Evolutionary conservation across 2,113 vertebrate species (phyloP), one percentile per base, ranked within the genome.

Genomic region (Rallus limicola): DNA sequence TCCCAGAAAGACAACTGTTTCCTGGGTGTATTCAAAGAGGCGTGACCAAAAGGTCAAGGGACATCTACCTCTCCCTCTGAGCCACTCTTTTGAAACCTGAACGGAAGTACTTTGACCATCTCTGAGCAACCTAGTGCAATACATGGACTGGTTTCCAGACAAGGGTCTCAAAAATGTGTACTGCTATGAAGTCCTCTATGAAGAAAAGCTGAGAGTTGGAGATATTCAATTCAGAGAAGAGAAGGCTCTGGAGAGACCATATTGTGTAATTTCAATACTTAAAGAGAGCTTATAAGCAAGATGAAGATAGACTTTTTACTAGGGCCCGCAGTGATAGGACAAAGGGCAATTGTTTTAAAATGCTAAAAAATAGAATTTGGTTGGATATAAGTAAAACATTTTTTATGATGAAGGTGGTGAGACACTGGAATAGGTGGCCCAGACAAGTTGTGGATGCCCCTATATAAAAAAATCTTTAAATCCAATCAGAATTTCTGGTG

Each of bases 41-140:
- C 3, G 12, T 25, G 50, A 25, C 24, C 50, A 52, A 25, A 24
- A 52, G 26, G 11, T 14, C 0, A 0, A 60, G 13, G 4, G 7
- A 33, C 18, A 7, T 17, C 11, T 36, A 65, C 25, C 59, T 67
- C 3, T 1, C 29, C 5, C 50, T 52, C 50, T 52, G 25, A 13
- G 64, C 50, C 3, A 5, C 40, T 36, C 52, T 20, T 2, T 3
- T 17, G 26, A 69, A 26, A 38, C 17, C 50, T 5, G 6, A 20
- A 4, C 10, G 46, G 28, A 2, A 85, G 20, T 28, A 9, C 25
- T 70, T 17, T 0, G 1, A 34, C 5, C 28, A 70, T 2, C 6
- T 76, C 28, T 64, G 44, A 46, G 44, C 17, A 46, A 46, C 17
- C 44, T 46, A 46, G 17, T 46, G 44, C 44, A 46, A 46, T 46